Conservation (phyloP, 1,140 invertebrate species). For the Macrobrachium nipponense region DNA sequence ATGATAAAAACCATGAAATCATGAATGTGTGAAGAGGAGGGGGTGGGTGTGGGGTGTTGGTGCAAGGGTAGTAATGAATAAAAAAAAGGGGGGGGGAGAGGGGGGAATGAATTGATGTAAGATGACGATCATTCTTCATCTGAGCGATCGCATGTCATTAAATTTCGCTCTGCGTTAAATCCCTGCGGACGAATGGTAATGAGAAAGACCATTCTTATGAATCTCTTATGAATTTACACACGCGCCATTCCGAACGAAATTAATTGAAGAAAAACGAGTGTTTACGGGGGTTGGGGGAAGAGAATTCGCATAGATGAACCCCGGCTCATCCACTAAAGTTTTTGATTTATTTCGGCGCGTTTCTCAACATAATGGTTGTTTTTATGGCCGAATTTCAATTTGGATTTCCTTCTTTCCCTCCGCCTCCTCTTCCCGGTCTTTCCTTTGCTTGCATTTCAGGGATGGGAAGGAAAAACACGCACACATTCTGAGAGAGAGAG, state of each 20-base stretch:
- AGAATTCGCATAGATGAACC: too few species aligned
- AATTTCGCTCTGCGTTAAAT: too few species aligned
- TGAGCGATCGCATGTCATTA: too few species aligned
- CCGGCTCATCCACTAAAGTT: too few species aligned
- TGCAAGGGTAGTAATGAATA: not conserved
- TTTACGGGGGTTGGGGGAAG: too few species aligned
- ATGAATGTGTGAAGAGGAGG: not conserved
- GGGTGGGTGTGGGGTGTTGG: not conserved
- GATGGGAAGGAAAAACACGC: not conserved
- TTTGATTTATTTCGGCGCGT: not conserved
- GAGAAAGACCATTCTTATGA: too few species aligned
- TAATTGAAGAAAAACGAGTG: too few species aligned
- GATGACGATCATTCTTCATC: not conserved
- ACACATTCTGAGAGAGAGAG: not conserved
- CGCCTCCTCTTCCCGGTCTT: not conserved
- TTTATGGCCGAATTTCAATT: slow-evolving; percentile 1
- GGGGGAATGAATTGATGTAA: not conserved
- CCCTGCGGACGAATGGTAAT: too few species aligned
- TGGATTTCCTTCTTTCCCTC: not conserved
- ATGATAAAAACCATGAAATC: not conserved
- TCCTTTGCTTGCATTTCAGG: not conserved
- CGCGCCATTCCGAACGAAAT: too few species aligned
- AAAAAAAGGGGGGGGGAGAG: not conserved
- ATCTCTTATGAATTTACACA: too few species aligned
- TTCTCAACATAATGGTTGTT: too few species aligned